Percentiles rank a stretch among this genome's conserved stretches.
Conservation (phyloP, 30 jellyfish, hydroid and myxozoan species). For the Turritopsis dohrnii region DNA sequence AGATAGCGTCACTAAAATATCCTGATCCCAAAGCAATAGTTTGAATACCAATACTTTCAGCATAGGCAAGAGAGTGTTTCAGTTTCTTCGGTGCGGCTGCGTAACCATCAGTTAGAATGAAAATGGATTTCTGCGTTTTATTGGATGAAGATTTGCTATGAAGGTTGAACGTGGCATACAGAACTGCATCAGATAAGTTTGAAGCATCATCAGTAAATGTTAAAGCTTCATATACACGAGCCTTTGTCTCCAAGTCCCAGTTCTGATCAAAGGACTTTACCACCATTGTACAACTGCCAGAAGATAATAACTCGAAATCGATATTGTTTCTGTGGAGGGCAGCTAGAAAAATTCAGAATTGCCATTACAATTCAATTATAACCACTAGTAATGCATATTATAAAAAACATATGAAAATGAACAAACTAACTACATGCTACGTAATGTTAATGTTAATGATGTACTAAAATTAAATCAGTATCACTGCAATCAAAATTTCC, state of each 20-base stretch:
- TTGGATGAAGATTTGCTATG: background rate
- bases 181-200: background rate
- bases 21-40: constrained; percentile 20
- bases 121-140: background rate
- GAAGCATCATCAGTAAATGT: background rate
- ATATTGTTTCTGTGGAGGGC: constrained; percentile 7
- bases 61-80: background rate
- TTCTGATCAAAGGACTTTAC: constrained; percentile 4
- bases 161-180: constrained; percentile 16
- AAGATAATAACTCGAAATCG: background rate
- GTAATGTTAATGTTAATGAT: too few relatives aligned
- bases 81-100: constrained; percentile 16
- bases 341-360: background rate
- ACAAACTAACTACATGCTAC: too few relatives aligned
- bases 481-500: too few relatives aligned
- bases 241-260: constrained; percentile 14
- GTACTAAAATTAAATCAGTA: too few relatives aligned
- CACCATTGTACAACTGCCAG: background rate
- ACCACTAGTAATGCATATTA: background rate
- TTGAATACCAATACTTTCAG: constrained; percentile 18
- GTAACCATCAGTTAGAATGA: constrained; percentile 23
- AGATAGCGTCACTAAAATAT: constrained; percentile 7
- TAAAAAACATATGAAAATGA: too few relatives aligned
- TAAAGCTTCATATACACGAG: constrained; percentile 14
- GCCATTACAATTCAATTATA: background rate